These are phyloP conservation scores for Apomyelois bistriatella DNA, from an alignment of 2,888 invertebrate species.

Conservation along the genomic window DNA sequence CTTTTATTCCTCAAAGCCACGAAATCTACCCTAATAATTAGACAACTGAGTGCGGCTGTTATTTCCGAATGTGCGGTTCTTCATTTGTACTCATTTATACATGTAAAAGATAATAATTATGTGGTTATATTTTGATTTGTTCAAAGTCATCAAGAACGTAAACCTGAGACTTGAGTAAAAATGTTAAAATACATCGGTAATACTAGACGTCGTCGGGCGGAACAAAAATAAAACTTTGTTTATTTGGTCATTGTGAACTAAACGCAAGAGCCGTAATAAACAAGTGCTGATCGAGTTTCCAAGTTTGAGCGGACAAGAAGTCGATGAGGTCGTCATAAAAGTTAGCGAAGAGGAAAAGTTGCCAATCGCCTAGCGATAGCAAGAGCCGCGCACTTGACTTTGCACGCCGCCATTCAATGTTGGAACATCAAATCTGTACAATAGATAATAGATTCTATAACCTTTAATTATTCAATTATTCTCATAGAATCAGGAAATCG, in stretches of 20 bases:
- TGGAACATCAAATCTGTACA: not conserved
- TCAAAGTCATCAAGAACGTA: too few species aligned
- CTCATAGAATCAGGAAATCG: too few species aligned
- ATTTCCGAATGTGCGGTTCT: too few species aligned
- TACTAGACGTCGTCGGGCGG: conserved; percentile 2
- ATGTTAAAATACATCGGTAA: not conserved
- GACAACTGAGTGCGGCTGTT: too few species aligned
- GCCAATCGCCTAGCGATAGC: conserved; percentile 10
- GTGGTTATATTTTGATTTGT: too few species aligned
- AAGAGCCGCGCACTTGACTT: conserved; percentile 29
- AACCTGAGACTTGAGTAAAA: too few species aligned
- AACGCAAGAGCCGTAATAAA: conserved; percentile 18
- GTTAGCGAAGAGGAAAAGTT: conserved; percentile 31
- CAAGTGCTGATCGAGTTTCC: conserved; percentile 23
- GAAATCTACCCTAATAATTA: too few species aligned
- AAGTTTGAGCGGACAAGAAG: conserved; percentile 24
- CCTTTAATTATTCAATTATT: too few species aligned
- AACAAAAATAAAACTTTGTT: not conserved
- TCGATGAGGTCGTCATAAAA: conserved; percentile 31
- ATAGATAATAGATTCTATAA: too few species aligned
- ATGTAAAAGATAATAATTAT: too few species aligned
- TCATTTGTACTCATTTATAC: too few species aligned
- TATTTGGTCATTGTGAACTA: conserved; percentile 16
- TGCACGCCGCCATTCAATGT: conserved; percentile 18
- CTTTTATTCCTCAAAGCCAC: too few species aligned